Evolutionary conservation across 2,888 invertebrate species (phyloP).

Genomic region (Labia minor): DNA sequence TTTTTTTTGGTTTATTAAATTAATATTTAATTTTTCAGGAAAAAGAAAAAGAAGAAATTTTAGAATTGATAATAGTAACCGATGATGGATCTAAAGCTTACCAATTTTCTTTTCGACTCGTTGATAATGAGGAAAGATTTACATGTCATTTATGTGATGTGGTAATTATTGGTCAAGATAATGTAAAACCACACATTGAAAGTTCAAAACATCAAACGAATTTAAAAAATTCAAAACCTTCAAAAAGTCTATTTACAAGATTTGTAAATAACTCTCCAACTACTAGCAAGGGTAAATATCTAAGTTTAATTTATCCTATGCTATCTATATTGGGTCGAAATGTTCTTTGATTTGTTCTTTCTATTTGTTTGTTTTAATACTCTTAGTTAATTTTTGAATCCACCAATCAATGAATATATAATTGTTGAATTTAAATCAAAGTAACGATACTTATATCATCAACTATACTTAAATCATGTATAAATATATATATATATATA

Average conservation of each 20-base stretch:
- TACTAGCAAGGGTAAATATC: no score
- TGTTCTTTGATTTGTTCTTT: neutral
- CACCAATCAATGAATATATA: no score
- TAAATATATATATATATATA: no score
- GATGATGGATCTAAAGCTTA: neutral
- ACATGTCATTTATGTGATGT: conserved; percentile 44
- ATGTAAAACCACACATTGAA: conserved; percentile 24
- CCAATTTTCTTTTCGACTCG: neutral
- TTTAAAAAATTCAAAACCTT: conserved; percentile 36
- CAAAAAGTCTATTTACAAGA: conserved; percentile 29
- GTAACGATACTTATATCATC: no score
- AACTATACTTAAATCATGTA: no score
- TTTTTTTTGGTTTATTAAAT: neutral
- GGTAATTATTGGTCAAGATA: conserved; percentile 25
- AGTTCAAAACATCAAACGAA: conserved; percentile 37
- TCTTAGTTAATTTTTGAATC: no score
- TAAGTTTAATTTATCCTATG: no score
- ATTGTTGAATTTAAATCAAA: no score
- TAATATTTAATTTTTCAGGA: neutral
- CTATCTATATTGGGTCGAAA: neutral
- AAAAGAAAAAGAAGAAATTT: neutral
- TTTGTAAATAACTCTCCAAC: no score
- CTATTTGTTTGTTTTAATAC: neutral
- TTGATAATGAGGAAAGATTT: neutral
- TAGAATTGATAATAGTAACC: neutral